phyloP scores from a whole-genome alignment of 2,797 vertebrate species.

The Parotocinclus haroldoi region DNA sequence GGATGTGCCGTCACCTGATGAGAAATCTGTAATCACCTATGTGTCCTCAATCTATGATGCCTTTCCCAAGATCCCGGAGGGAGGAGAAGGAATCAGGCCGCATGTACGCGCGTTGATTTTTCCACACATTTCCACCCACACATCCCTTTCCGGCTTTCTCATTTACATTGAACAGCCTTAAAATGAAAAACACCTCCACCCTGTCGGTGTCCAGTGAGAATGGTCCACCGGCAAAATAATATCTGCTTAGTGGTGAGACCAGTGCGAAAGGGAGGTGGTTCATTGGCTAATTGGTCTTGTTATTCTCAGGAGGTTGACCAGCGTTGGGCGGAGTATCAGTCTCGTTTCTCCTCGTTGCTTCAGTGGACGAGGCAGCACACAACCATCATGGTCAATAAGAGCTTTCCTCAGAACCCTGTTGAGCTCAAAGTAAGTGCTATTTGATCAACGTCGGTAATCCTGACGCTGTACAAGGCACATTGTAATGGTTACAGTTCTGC shows the following conservation, averaged over 20 bases:
- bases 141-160: neutral
- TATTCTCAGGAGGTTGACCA: conserved; percentile 87
- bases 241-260: too few relatives aligned
- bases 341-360: conserved; percentile 83
- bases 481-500: too few relatives aligned
- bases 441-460: too few relatives aligned
- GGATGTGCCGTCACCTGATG: conserved; percentile 91
- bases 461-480: too few relatives aligned
- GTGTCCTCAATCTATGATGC: conserved; percentile 98
- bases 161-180: too few relatives aligned
- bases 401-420: conserved; percentile 93
- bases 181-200: too few relatives aligned
- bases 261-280: too few relatives aligned
- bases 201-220: too few relatives aligned
- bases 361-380: conserved; percentile 95
- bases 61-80: conserved; percentile 97
- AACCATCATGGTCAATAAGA: conserved; percentile 90
- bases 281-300: neutral
- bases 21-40: conserved; percentile 97
- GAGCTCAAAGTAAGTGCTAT: conserved; percentile 85
- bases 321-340: conserved; percentile 92
- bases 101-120: conserved; percentile 70
- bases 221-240: too few relatives aligned
- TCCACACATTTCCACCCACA: neutral
- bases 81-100: conserved; percentile 89